phyloP scores from a whole-genome alignment of 2,888 invertebrate genomes.

The Cynaeus angustus region DNA sequence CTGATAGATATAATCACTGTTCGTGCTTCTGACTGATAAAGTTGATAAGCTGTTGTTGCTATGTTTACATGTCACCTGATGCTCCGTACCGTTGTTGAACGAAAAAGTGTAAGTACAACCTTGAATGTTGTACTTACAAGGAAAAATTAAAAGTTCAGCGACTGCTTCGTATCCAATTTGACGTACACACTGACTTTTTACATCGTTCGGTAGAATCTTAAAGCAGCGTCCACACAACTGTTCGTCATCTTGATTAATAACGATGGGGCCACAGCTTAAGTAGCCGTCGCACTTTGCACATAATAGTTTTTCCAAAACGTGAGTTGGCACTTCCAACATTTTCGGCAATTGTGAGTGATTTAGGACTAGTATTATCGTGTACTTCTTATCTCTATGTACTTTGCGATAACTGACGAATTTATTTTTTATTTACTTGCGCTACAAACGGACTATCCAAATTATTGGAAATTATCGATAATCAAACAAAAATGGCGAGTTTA shows the following conservation, averaged over 20 bases:
- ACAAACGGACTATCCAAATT: too few relatives aligned
- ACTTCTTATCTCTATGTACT: constrained; percentile 5
- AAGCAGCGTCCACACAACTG: constrained; percentile 65
- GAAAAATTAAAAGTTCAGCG: constrained; percentile 60
- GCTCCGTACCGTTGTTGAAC: constrained; percentile 58
- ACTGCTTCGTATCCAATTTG: constrained; percentile 62
- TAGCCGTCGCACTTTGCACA: constrained; percentile 62
- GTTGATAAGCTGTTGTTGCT: constrained; percentile 52
- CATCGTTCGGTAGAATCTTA: constrained; percentile 59
- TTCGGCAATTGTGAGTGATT: background rate
- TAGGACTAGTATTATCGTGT: background rate
- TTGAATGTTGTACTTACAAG: constrained; percentile 60
- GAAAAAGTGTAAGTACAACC: constrained; percentile 59
- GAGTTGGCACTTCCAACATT: constrained; percentile 60
- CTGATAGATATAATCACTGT: background rate
- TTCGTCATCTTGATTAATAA: constrained; percentile 53
- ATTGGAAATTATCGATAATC: too few relatives aligned
- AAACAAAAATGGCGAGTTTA: too few relatives aligned
- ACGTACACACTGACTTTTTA: constrained; percentile 58
- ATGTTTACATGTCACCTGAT: constrained; percentile 60
- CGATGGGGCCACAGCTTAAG: constrained; percentile 59
- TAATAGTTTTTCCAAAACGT: constrained; percentile 57
- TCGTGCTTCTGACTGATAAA: constrained; percentile 6
- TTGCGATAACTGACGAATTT: constrained; percentile 6
- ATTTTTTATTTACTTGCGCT: constrained; percentile 1